Base-by-base conservation (phyloP, 2,888 invertebrate genomes). In the Oscheius onirici region DNA sequence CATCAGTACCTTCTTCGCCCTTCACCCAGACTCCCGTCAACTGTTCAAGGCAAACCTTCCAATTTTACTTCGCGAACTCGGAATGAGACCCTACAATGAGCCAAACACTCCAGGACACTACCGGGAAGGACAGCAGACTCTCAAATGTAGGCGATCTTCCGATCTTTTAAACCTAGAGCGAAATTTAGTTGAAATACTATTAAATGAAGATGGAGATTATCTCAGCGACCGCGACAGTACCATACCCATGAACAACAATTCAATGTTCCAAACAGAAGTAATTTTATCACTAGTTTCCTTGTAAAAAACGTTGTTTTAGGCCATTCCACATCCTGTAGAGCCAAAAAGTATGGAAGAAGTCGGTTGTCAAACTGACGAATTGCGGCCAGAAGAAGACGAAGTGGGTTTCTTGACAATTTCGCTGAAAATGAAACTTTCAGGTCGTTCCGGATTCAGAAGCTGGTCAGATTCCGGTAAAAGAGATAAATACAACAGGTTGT, bases 41-140 rank as follows among this genome's bases (percentile, higher is more conserved):
- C 24, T 61, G 24, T 61, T 61, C 46, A 61, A 61, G 43, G 24
- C 2, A 11, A 61, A 61, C 22, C 61, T 61, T 13, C 44, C 61
- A 44, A 20, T 15, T 10, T 8, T 61, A 1, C 22, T 61, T 15
- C 24, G 46, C 17, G 41, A 40, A 41, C 41, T 58, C 17, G 58
- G 52, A 20, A 52, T 52, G 52, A 3, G 52, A 22, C 52, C 52
- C 13, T 24, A 22, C 15, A 2, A 20, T 13, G 20, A 46, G 3
- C 34, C 34, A 8, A 34, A 34, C 8, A 34, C 34, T 8, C 8
- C 34, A 34, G 34, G 3, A 8, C 3, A 13, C 3, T 5, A 8
- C 46, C 46, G 20, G 46, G 46, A 15, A 46, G 46, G 20, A 17
- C n/a, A 46, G 13, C 52, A 24, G 22, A 52, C 52, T n/a, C 13